Conservation (phyloP, 2,797 vertebrate species). For the Pogoniulus pusillus region DNA sequence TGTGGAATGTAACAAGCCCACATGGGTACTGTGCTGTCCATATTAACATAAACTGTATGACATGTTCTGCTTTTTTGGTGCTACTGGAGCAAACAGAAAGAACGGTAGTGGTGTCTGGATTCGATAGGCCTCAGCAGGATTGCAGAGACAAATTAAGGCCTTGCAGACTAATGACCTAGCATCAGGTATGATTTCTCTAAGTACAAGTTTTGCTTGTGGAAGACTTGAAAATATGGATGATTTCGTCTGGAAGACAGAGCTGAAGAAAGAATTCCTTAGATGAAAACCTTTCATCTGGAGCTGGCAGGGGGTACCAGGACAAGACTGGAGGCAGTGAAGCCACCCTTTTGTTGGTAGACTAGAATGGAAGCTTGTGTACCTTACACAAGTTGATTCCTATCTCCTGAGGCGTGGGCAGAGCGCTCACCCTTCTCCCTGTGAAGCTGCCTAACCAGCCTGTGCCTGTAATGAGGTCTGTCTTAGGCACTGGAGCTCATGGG, state of each 20-base stretch:
- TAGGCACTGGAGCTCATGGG: background rate
- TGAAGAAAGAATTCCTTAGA: background rate
- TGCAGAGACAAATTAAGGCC: background rate
- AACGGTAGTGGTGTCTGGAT: background rate
- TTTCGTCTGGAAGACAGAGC: background rate
- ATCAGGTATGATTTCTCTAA: background rate
- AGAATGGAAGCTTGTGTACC: background rate
- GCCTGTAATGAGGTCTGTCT: background rate
- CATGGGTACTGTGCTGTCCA: background rate
- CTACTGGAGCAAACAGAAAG: background rate
- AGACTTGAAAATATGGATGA: background rate
- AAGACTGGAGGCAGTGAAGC: background rate
- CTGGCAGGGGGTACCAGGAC: background rate
- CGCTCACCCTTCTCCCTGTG: background rate
- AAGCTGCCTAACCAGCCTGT: slow-evolving; percentile 4
- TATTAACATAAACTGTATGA: background rate
- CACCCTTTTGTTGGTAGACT: background rate
- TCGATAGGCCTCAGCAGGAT: background rate
- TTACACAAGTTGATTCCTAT: background rate
- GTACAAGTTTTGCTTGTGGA: background rate
- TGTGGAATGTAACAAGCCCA: background rate
- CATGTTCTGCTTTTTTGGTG: background rate
- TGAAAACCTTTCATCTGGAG: background rate
- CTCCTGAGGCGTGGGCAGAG: background rate
- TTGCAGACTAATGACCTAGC: background rate